Base-by-base conservation (phyloP, 2,888 invertebrate genomes). In the Epistrophe grossulariae region DNA sequence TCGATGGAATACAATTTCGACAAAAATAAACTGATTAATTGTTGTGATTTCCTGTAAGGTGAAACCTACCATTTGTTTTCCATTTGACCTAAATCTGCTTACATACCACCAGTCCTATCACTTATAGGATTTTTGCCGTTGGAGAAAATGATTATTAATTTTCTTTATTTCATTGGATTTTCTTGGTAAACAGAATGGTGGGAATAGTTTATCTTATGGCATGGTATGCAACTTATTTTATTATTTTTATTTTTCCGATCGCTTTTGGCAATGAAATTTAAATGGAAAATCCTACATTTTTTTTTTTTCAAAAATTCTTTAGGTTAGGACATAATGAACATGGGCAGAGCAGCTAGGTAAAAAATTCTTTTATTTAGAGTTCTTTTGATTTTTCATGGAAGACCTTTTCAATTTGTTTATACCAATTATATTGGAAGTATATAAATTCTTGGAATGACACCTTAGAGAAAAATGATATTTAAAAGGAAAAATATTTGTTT, bases 21-120 rank as follows among this genome's bases (percentile, higher is more conserved):
- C 8, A 4, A 28, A 31, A 31, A 55, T 31, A 55, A 55, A 55
- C 55, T 55, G 55, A 55, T 31, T 55, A 55, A 55, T 55, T 55
- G 55, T 28, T 31, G 28, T 8, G 28, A 55, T 31, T 55, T 55
- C 28, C 55, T 55, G 9, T 15, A n/a, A 55, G 28, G 28, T 55
- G 55, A 28, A 28, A 28, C 55, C 55, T 28, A 55, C 28, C 28
- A 55, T 28, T 55, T 15, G 55, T 55, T 55, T 55, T 55, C 28
- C 8, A 55, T 55, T 55, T 55, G 55, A 31, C 55, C 28, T 55
- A 31, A 55, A 55, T 31, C n/a, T 15, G 31, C 15, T 55, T 19
- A 19, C n/a, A 2, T 48, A 48, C n/a, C 2, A 28, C 28, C 28
- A 28, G 2, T 4, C 5, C 2, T 28, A 5, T 28, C 2, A 5